phyloP scores from a whole-genome alignment of 2,113 vertebrate species.

The Mormyrus lacerda region DNA sequence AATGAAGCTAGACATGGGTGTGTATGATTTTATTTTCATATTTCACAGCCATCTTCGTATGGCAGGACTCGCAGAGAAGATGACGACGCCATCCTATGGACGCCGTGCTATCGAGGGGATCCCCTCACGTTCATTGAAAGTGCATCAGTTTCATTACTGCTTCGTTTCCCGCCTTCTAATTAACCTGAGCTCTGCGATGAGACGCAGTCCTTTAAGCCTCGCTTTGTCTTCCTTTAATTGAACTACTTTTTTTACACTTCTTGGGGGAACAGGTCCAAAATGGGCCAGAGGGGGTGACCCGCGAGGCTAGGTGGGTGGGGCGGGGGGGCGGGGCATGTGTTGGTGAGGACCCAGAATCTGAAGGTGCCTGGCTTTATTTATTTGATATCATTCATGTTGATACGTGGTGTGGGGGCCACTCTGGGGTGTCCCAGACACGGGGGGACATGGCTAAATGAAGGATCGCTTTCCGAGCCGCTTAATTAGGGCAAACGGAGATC shows the following conservation, averaged over 20 bases:
- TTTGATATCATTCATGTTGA: constrained; percentile 3
- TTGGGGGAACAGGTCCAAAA: not conserved
- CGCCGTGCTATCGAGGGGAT: constrained; percentile 46
- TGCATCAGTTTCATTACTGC: constrained; percentile 67
- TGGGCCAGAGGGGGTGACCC: not conserved
- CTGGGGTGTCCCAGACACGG: not conserved
- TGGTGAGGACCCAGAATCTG: not conserved
- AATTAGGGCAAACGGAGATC: constrained; percentile 50
- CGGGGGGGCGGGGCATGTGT: not conserved
- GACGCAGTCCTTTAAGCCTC: constrained; percentile 58
- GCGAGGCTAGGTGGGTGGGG: not conserved
- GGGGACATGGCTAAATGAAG: constrained; percentile 27
- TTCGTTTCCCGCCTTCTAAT: constrained; percentile 62
- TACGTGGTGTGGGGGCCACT: not conserved
- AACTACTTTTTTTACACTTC: constrained; percentile 13
- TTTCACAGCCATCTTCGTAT: constrained; percentile 24
- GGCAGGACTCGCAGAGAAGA: constrained; percentile 61
- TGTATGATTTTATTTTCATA: not conserved
- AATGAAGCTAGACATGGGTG: not conserved
- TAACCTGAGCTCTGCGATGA: constrained; percentile 63
- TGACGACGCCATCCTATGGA: constrained; percentile 54
- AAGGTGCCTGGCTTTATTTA: not conserved
- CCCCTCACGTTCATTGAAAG: constrained; percentile 60
- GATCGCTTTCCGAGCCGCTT: constrained; percentile 38
- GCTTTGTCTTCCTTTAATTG: constrained; percentile 39